Conservation (phyloP, 2,797 vertebrate genomes). For the Thaleichthys pacificus region DNA sequence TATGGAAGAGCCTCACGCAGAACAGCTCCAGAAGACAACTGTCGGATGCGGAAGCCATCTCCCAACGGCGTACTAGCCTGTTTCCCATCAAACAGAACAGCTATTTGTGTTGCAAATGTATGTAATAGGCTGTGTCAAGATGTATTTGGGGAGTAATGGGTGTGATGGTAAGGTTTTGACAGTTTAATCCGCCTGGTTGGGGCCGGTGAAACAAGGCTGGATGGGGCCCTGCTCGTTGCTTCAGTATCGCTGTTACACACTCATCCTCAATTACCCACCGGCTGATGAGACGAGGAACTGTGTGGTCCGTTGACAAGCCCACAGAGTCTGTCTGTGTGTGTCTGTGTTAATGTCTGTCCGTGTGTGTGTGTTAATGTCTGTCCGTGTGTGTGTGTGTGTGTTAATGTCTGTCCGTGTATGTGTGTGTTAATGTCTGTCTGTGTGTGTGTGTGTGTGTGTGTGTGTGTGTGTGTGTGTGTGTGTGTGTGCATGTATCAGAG, state of each 20-base stretch:
- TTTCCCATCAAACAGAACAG: neutral
- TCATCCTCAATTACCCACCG: slow-evolving; percentile 60
- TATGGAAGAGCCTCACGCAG: neutral
- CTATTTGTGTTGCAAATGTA: slow-evolving; percentile 47
- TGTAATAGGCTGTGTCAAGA: slow-evolving; percentile 28
- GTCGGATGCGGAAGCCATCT: neutral
- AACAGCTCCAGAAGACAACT: neutral
- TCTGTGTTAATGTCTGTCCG: slow-evolving; percentile 20
- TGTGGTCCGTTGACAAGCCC: slow-evolving; percentile 50
- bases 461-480: neutral
- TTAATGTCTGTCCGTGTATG: neutral
- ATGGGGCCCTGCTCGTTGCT: slow-evolving; percentile 3
- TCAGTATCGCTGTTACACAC: slow-evolving; percentile 35
- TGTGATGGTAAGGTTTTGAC: slow-evolving; percentile 44
- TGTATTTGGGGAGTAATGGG: slow-evolving; percentile 49
- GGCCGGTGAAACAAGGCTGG: slow-evolving; percentile 38
- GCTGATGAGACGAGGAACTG: slow-evolving; percentile 53
- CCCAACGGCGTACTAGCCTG: neutral
- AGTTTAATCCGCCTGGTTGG: slow-evolving; percentile 47
- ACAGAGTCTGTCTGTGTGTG: slow-evolving; percentile 3
- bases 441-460: slow-evolving; percentile 16
- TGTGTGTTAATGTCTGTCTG: neutral
- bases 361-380: neutral
- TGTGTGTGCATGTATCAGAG: neutral
- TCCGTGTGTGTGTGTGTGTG: neutral